A percentile compares a stretch with the other conserved stretches of the same genome.
These are phyloP conservation scores for Synanthedon formicaeformis DNA, from an alignment of 2,888 invertebrate species.

Conservation along the genomic window DNA sequence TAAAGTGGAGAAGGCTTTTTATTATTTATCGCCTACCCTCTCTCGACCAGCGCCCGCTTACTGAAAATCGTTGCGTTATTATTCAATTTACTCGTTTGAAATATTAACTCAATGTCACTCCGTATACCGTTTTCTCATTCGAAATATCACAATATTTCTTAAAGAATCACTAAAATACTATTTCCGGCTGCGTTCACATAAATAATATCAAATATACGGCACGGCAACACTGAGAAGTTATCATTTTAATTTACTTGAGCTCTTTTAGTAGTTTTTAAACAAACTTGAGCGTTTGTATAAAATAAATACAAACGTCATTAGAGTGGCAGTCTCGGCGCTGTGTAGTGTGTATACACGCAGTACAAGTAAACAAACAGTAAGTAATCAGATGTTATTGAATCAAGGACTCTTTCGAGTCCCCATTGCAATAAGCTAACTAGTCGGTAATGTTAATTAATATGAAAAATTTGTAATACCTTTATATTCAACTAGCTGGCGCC, in stretches of 20 bases:
- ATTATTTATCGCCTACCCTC: constrained; percentile 63
- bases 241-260: constrained; percentile 11
- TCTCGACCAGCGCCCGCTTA: constrained; percentile 55
- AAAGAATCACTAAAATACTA: not conserved
- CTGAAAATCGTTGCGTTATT: constrained; percentile 63
- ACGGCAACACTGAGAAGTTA: constrained; percentile 4
- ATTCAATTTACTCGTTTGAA: constrained; percentile 61
- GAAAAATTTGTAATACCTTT: too few species aligned
- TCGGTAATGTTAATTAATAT: too few species aligned
- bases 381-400: not conserved
- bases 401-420: too few species aligned
- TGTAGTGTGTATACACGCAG: constrained; percentile 1
- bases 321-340: constrained; percentile 19
- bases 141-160: not conserved
- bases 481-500: too few species aligned
- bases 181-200: not conserved
- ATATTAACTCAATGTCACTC: constrained; percentile 36
- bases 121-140: constrained; percentile 1
- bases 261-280: constrained; percentile 15
- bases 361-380: not conserved
- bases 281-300: constrained; percentile 31
- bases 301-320: constrained; percentile 47
- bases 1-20: constrained; percentile 70
- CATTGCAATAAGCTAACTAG: too few species aligned
- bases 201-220: constrained; percentile 1